phyloP scores from a whole-genome alignment of 2,888 invertebrate species.

The Dynastes tityus region DNA sequence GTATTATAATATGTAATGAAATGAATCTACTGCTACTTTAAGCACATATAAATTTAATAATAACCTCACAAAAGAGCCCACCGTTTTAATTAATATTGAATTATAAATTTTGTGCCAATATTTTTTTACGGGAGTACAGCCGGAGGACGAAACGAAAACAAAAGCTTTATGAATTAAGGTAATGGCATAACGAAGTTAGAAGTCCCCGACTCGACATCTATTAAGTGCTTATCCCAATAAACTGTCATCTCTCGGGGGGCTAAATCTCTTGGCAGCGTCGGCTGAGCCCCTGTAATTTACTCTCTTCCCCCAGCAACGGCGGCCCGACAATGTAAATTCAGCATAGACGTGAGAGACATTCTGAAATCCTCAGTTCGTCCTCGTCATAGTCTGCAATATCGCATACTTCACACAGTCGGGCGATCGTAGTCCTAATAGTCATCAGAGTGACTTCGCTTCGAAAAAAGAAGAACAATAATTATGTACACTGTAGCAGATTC shows the following conservation, averaged over 20 bases:
- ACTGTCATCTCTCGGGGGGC: slow-evolving; percentile 68
- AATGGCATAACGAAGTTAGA: slow-evolving; percentile 67
- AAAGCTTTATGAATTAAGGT: slow-evolving; percentile 68
- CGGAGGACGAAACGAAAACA: slow-evolving; percentile 61
- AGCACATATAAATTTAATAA: too few species aligned
- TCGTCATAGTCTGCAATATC: slow-evolving; percentile 30
- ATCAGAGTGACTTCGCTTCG: neutral
- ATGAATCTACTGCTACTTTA: too few species aligned
- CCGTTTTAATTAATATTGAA: too few species aligned
- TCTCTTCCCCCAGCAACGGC: slow-evolving; percentile 55
- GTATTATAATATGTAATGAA: too few species aligned
- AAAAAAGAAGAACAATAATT: slow-evolving; percentile 27
- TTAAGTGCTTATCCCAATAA: slow-evolving; percentile 70
- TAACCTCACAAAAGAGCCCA: too few species aligned
- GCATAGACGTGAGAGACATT: slow-evolving; percentile 65
- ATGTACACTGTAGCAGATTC: slow-evolving; percentile 39
- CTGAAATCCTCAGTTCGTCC: slow-evolving; percentile 51
- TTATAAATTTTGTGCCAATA: slow-evolving; percentile 14
- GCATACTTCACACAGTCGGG: slow-evolving; percentile 4
- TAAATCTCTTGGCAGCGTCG: slow-evolving; percentile 62
- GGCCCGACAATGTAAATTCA: slow-evolving; percentile 66
- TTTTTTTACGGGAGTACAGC: slow-evolving; percentile 21
- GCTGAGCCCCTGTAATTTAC: slow-evolving; percentile 67
- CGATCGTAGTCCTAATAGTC: slow-evolving; percentile 24
- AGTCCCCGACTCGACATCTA: slow-evolving; percentile 63